Percentiles rank a stretch among this genome's conserved stretches.
These are phyloP conservation scores for Lutraria rhynchaena DNA, from an alignment of 1,140 invertebrate species.

Conservation along the genomic window DNA sequence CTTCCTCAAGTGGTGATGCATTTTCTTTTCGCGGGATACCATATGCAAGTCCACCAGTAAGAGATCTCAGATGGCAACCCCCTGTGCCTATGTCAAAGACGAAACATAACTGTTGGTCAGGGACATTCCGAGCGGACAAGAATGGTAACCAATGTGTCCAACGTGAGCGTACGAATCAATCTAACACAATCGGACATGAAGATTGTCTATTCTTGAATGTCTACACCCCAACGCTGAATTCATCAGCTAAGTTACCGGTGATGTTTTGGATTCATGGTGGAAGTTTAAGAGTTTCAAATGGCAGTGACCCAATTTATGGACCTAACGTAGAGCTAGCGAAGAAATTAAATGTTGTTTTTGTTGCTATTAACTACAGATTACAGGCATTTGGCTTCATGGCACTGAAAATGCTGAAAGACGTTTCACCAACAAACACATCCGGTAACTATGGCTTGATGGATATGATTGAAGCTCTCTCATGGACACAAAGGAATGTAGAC, in stretches of 20 bases:
- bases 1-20: slow-evolving; percentile 7
- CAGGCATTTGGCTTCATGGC: slow-evolving; percentile 90
- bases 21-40: slow-evolving; percentile 41
- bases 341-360: slow-evolving; percentile 94
- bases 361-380: slow-evolving; percentile 92
- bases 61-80: slow-evolving; percentile 33
- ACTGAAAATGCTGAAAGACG: slow-evolving; percentile 87
- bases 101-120: slow-evolving; percentile 23
- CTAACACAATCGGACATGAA: slow-evolving; percentile 59
- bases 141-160: slow-evolving; percentile 43
- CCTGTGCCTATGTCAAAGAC: slow-evolving; percentile 6
- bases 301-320: slow-evolving; percentile 31
- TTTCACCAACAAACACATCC: slow-evolving; percentile 85
- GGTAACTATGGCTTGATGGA: slow-evolving; percentile 66
- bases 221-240: slow-evolving; percentile 67
- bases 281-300: slow-evolving; percentile 90
- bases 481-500: slow-evolving; percentile 57
- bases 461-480: slow-evolving; percentile 47
- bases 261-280: slow-evolving; percentile 75
- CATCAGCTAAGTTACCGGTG: slow-evolving; percentile 59
- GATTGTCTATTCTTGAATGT: slow-evolving; percentile 78
- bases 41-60: slow-evolving; percentile 33
- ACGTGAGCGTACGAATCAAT: background rate
- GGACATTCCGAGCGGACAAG: slow-evolving; percentile 9
- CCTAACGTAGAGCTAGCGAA: slow-evolving; percentile 56